Percentiles rank a stretch among this genome's conserved stretches.
These are phyloP conservation scores for Fregetta grallaria DNA, from an alignment of 2,113 vertebrate genomes.

Conservation along the genomic window DNA sequence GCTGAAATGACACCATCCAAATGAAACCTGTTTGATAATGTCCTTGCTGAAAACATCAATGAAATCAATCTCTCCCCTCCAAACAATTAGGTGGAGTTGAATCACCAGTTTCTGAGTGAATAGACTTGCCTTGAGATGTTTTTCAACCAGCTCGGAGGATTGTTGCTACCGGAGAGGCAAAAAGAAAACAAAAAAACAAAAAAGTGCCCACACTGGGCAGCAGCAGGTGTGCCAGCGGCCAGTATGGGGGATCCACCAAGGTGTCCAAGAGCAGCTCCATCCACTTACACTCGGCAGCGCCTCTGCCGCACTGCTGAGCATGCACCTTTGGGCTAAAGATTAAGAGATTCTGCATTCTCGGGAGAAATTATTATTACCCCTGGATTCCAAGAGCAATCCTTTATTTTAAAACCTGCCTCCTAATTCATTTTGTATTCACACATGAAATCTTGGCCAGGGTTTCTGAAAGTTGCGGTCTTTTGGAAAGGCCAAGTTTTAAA, in stretches of 20 bases:
- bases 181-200: background rate
- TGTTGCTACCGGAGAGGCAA: background rate
- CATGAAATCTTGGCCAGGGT: background rate
- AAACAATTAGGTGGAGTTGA: background rate
- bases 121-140: background rate
- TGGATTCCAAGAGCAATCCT: slow-evolving; percentile 5
- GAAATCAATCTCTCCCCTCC: background rate
- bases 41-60: background rate
- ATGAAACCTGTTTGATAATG: slow-evolving; percentile 11
- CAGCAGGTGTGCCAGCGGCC: background rate
- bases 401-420: slow-evolving; percentile 25
- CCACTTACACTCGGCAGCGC: background rate
- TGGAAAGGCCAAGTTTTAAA: background rate
- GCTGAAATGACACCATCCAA: background rate
- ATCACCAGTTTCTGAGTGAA: background rate
- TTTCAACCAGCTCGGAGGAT: background rate
- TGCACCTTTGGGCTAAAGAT: background rate
- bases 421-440: slow-evolving; percentile 44
- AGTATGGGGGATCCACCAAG: background rate
- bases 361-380: background rate
- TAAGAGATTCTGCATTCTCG: background rate
- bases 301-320: background rate
- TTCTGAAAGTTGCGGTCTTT: background rate
- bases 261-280: background rate
- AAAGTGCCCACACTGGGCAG: background rate